A percentile compares a stretch with the other conserved stretches of the same genome.
Conservation (phyloP, 2,888 invertebrate genomes). For the Xanthorhoe designata region DNA sequence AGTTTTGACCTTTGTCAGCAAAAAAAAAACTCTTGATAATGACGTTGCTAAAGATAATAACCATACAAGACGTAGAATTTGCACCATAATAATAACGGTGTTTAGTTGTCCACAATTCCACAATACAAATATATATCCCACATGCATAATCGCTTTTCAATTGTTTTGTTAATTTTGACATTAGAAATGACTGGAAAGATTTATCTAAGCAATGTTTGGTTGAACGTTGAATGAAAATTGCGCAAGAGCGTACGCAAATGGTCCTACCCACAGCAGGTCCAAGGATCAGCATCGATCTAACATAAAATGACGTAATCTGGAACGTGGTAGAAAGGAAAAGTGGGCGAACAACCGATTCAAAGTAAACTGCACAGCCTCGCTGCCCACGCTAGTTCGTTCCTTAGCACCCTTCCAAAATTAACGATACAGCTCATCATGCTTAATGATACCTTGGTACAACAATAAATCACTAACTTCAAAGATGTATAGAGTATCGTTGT, state of each 20-base stretch:
- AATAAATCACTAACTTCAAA: no score
- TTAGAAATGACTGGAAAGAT: not conserved
- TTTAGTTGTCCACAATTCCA: no score
- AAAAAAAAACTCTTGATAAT: no score
- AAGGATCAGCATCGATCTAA: slow-evolving; percentile 46
- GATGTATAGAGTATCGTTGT: no score
- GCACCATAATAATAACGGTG: no score
- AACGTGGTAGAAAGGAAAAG: slow-evolving; percentile 82
- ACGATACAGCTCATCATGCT: slow-evolving; percentile 40
- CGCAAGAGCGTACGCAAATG: slow-evolving; percentile 27
- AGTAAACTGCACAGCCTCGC: slow-evolving; percentile 68
- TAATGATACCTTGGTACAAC: not conserved
- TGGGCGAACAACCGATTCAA: slow-evolving; percentile 74
- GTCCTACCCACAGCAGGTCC: slow-evolving; percentile 44
- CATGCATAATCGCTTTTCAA: no score
- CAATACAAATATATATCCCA: no score
- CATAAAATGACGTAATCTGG: slow-evolving; percentile 78
- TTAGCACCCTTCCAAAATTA: slow-evolving; percentile 55
- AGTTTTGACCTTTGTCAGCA: no score
- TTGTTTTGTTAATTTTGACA: not conserved
- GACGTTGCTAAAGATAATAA: no score
- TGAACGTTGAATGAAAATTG: slow-evolving; percentile 19
- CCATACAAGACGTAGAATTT: no score
- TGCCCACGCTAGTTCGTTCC: slow-evolving; percentile 69
- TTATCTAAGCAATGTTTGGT: not conserved